These are phyloP conservation scores for Xyliphius kryptos DNA, from an alignment of 2,113 vertebrate genomes.

Conservation along the genomic window DNA sequence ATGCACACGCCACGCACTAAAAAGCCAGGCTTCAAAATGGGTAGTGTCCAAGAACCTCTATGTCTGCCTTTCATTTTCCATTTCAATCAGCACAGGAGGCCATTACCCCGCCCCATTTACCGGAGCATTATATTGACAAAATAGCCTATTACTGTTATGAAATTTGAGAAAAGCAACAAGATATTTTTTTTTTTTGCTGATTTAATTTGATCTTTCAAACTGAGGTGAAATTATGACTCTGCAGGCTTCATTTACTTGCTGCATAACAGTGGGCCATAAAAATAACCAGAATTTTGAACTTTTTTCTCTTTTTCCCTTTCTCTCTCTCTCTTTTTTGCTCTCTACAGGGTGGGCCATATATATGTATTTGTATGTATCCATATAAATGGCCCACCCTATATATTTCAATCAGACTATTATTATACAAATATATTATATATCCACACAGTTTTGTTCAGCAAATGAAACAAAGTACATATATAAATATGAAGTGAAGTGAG, in stretches of 20 bases:
- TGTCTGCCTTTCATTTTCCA: slow-evolving; percentile 48
- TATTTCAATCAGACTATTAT: too few relatives aligned
- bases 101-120: slow-evolving; percentile 63
- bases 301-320: too few relatives aligned
- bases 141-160: slow-evolving; percentile 53
- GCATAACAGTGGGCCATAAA: slow-evolving; percentile 33
- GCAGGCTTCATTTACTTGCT: slow-evolving; percentile 50
- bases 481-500: too few relatives aligned
- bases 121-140: slow-evolving; percentile 63
- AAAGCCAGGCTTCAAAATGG: slow-evolving; percentile 35
- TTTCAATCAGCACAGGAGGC: slow-evolving; percentile 56
- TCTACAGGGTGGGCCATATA: too few relatives aligned
- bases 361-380: too few relatives aligned
- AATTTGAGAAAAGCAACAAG: slow-evolving; percentile 46
- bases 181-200: slow-evolving; percentile 47
- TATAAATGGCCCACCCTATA: too few relatives aligned
- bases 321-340: too few relatives aligned
- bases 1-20: too few relatives aligned
- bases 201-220: slow-evolving; percentile 52
- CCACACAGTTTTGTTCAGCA: too few relatives aligned
- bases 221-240: slow-evolving; percentile 43
- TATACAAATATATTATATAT: too few relatives aligned
- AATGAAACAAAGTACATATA: too few relatives aligned
- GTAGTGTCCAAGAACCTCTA: slow-evolving; percentile 35
- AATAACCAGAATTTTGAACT: slow-evolving; percentile 32